Evolutionary conservation across 2,113 vertebrate species (phyloP), one percentile per base, ranked within the genome.

Genomic region (Verasper variegatus): DNA sequence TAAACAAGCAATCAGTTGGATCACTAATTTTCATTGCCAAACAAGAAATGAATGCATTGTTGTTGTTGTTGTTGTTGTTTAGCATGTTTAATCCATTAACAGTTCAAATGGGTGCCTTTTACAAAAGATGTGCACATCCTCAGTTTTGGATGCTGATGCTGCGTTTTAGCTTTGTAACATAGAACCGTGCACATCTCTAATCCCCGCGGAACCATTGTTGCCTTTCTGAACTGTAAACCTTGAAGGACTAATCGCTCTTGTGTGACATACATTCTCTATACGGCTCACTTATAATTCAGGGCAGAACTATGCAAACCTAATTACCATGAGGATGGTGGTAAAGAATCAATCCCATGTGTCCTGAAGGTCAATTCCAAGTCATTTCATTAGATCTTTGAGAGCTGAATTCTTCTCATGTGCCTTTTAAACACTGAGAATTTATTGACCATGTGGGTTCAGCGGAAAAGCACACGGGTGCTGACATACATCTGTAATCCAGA

Each of bases 331-430:
- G 81, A 78, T 71, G 80, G 62, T 49, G 77, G 80, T 87, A 85
- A 84, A 82, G 80, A 86, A 88, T 90, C 84, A 89, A 91, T 90
- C 86, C 86, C 80, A 70, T 65, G 89, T 82, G 81, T 88, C 74
- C 74, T 86, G 84, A 92, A 93, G 92, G 92, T 89, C 88, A 91
- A 64, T 83, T 88, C 82, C 63, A 68, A 63, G 55, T 89, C 86
- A 87, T 88, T 92, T 85, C 86, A 86, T 88, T 83, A 85, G 88
- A 89, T 89, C 80, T 88, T 76, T 47, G 71, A 74, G 80, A 69
- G 68, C 6, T 60, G 26, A 83, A 86, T 85, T 82, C 81, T 51
- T 71, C 90, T 86, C 74, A 68, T 86, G 87, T 67, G 20, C 84
- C 82, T 83, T 84, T 85, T 83, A 81, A 87, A 81, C 64, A 40